Conservation (phyloP, 1,140 invertebrate species). For the Dysdera silvatica region DNA sequence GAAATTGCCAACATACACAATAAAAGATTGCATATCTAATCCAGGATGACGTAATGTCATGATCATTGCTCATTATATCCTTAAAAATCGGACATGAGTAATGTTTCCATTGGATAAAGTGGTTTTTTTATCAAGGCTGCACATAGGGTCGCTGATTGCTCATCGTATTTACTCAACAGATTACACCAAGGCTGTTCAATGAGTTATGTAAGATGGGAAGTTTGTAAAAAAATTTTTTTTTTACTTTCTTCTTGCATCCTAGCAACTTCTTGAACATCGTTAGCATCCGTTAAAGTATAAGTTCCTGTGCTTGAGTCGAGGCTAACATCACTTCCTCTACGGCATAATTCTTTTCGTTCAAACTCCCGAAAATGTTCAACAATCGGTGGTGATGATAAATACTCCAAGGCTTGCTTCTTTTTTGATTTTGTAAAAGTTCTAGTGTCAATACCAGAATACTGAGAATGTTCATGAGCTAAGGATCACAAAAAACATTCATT, state of each 20-base stretch:
- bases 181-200: background rate
- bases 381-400: background rate
- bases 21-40: no score
- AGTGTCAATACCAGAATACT: constrained; percentile 7
- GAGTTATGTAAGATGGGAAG: background rate
- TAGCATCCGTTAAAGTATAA: constrained; percentile 36
- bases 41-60: no score
- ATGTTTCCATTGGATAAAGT: background rate
- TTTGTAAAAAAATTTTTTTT: background rate
- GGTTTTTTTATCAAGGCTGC: background rate
- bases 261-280: constrained; percentile 38
- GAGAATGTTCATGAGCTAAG: no score
- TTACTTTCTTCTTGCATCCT: constrained; percentile 39
- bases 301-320: constrained; percentile 31
- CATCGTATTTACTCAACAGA: no score
- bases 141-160: no score
- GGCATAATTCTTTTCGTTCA: background rate
- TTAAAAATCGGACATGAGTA: no score
- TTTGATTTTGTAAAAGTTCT: constrained; percentile 44
- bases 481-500: no score
- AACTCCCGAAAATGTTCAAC: background rate
- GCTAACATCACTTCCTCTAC: constrained; percentile 33
- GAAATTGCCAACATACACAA: no score
- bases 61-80: no score
- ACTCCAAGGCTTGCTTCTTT: constrained; percentile 31